These are phyloP conservation scores for Pristionchus mayeri DNA, from an alignment of 2,888 invertebrate species.

Conservation along the genomic window DNA sequence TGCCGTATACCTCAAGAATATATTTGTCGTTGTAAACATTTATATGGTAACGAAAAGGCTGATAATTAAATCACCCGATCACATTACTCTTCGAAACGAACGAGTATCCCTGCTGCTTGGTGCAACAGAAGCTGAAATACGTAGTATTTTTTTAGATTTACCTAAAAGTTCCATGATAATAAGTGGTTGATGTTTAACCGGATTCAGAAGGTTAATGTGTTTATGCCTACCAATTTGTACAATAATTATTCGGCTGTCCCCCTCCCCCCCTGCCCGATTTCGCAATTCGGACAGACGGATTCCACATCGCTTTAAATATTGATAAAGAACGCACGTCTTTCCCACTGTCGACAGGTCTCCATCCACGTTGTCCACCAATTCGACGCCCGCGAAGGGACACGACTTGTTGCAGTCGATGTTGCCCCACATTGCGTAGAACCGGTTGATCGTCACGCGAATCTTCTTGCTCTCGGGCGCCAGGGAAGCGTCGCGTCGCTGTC, in stretches of 20 bases:
- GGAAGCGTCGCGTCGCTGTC: not conserved
- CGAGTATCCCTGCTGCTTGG: not conserved
- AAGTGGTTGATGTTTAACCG: no score
- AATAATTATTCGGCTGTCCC: no score
- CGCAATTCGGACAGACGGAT: no score
- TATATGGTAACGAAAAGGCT: not conserved
- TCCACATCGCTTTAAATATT: no score
- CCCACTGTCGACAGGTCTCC: not conserved
- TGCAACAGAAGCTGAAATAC: conserved; percentile 13
- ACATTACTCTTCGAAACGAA: conserved; percentile 25
- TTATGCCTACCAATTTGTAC: no score
- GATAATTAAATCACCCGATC: not conserved
- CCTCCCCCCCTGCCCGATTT: no score
- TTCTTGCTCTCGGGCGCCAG: not conserved
- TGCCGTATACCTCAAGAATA: no score
- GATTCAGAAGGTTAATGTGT: no score
- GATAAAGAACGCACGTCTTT: not conserved
- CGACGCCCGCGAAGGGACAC: not conserved
- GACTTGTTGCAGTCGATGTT: no score
- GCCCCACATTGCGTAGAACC: no score
- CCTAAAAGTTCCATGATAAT: no score
- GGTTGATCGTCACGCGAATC: not conserved
- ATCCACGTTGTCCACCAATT: not conserved
- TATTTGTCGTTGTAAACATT: no score
- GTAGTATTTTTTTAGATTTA: not conserved